These are phyloP conservation scores for Anguilla megastoma DNA, from an alignment of 2,797 vertebrate genomes.

Conservation along the genomic window DNA sequence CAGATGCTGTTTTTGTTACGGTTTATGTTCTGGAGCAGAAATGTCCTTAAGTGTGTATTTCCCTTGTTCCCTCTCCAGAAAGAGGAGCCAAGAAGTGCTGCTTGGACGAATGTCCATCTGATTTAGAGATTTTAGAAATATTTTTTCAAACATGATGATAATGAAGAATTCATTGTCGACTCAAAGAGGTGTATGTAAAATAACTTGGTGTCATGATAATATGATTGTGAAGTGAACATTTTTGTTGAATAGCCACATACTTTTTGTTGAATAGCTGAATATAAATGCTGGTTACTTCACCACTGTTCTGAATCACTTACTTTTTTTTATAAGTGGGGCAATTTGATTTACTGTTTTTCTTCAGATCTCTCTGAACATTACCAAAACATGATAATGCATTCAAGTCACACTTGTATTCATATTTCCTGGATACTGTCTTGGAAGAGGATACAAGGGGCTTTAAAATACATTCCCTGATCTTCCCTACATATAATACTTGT, in stretches of 20 bases:
- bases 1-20: conserved; percentile 47
- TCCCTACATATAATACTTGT: background rate
- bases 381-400: background rate
- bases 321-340: background rate
- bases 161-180: background rate
- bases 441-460: background rate
- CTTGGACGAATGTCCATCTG: conserved; percentile 37
- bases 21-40: conserved; percentile 38
- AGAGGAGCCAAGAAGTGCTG: conserved; percentile 38
- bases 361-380: conserved; percentile 1
- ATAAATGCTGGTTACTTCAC: background rate
- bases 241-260: background rate
- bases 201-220: background rate
- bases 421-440: background rate
- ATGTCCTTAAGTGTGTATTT: conserved; percentile 44
- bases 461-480: background rate
- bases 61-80: conserved; percentile 48
- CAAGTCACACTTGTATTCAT: background rate
- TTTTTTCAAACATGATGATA: background rate
- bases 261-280: no score
- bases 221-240: background rate
- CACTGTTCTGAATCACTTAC: background rate
- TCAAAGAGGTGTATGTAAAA: background rate
- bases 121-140: background rate
- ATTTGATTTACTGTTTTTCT: background rate